These are phyloP conservation scores for human (Homo sapiens) DNA, from an alignment of 2,113 vertebrate genomes.

Conservation along the genomic window DNA sequence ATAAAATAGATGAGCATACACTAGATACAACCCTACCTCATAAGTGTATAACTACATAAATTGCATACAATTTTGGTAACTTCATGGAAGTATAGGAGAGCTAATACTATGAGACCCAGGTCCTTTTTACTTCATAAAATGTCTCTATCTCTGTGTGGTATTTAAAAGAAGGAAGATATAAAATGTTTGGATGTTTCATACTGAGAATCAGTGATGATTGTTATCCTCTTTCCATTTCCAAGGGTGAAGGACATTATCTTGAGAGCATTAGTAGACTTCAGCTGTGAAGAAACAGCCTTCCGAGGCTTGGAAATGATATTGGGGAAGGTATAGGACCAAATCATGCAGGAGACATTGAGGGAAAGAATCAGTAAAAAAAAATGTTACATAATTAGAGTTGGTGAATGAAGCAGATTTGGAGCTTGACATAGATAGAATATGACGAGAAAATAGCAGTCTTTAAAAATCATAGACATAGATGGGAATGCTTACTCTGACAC, in stretches of 20 bases:
- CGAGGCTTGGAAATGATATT: slow-evolving; percentile 51
- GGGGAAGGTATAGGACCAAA: slow-evolving; percentile 13
- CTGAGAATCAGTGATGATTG: slow-evolving; percentile 65
- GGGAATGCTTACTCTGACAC: slow-evolving; percentile 30
- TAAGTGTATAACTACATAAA: neutral
- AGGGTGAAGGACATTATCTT: slow-evolving; percentile 71
- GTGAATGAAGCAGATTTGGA: slow-evolving; percentile 24
- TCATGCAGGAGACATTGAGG: neutral
- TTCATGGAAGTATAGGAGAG: neutral
- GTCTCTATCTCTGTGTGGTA: neutral
- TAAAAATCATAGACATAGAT: slow-evolving; percentile 53
- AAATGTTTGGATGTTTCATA: slow-evolving; percentile 71
- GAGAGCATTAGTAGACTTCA: slow-evolving; percentile 71
- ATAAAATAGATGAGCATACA: neutral
- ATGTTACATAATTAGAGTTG: slow-evolving; percentile 32
- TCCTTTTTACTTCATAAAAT: slow-evolving; percentile 34
- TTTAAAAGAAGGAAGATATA: slow-evolving; percentile 68
- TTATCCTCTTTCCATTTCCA: slow-evolving; percentile 68
- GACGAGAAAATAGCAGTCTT: slow-evolving; percentile 62
- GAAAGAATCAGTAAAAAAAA: slow-evolving; percentile 53
- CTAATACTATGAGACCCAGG: neutral
- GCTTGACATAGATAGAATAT: neutral
- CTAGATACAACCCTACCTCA: neutral
- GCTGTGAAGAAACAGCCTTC: slow-evolving; percentile 69
- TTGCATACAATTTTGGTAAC: slow-evolving; percentile 1